Base-by-base conservation (phyloP, 2,888 invertebrate genomes). In the Agapostemon virescens region DNA sequence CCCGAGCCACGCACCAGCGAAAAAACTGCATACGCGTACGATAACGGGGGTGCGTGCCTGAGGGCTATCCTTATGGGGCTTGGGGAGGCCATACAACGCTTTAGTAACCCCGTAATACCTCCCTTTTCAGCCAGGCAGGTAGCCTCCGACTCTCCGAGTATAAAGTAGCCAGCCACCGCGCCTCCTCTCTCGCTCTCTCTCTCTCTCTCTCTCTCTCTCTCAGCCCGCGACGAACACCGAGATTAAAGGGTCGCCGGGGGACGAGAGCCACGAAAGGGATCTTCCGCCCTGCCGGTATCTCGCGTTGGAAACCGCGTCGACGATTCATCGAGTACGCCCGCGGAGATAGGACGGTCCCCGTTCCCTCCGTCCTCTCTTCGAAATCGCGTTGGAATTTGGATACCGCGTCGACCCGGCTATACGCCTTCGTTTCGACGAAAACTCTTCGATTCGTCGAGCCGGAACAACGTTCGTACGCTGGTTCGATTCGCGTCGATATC, bases 61-160 rank as follows among this genome's bases (percentile, higher is more conserved):
- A 85, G 81, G 81, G 86, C 87, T 88, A 89, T 91, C 91, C 90
- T 91, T 88, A 89, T 88, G 89, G 89, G 90, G 89, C 90, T 89
- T 90, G 84, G 90, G 90, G 92, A 92, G 91, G 92, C 92, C 92
- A 90, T 92, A 92, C 92, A 90, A 92, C 91, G 90, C 91, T 90
- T 92, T 91, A 90, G 90, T 90, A 90, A 90, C 90, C 89, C 90
- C 91, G 91, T 92, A 90, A 91, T 91, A 88, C 90, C 90, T 88
- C 89, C 89, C 90, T 86, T 89, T 86, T 84, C 79, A 79, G 78
- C 66, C 82, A 82, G 83, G 45, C 78, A 85, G 80, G 73, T 84
- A 85, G 83, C 82, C 84, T 86, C 77, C 26, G 55, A 55, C 55
- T 55, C 55, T 55, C 55, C 74, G 77, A 83, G 87, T 86, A 84